Percentiles rank a stretch among this genome's conserved stretches.
phyloP scores from a whole-genome alignment of 2,113 vertebrate genomes.

The Ascaphus truei region DNA sequence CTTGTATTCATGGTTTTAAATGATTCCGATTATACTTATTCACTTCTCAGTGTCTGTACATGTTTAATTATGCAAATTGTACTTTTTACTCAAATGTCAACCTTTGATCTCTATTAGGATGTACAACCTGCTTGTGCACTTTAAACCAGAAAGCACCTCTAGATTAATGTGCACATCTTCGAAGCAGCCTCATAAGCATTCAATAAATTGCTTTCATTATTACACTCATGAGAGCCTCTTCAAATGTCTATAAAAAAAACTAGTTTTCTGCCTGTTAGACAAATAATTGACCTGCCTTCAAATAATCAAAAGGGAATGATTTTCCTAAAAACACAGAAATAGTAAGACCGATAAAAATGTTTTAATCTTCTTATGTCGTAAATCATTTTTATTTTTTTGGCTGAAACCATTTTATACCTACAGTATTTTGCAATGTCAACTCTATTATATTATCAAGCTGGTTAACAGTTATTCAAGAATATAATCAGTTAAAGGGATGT shows the following conservation, averaged over 20 bases:
- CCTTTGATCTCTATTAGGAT: slow-evolving; percentile 60
- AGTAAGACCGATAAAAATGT: background rate
- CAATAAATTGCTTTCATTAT: slow-evolving; percentile 73
- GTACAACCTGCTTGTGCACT: slow-evolving; percentile 70
- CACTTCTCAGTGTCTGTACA: too few species aligned
- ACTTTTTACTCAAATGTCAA: slow-evolving; percentile 46
- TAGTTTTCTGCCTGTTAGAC: slow-evolving; percentile 76
- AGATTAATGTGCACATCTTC: slow-evolving; percentile 75
- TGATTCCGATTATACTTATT: too few species aligned
- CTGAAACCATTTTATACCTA: too few species aligned
- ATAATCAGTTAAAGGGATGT: too few species aligned
- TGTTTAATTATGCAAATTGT: too few species aligned
- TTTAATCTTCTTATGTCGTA: background rate
- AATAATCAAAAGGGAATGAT: slow-evolving; percentile 63
- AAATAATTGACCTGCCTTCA: slow-evolving; percentile 72
- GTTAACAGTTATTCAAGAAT: too few species aligned
- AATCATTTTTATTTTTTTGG: too few species aligned
- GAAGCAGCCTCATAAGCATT: slow-evolving; percentile 72
- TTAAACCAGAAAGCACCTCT: slow-evolving; percentile 69
- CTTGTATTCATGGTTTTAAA: too few species aligned
- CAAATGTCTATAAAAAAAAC: slow-evolving; percentile 70
- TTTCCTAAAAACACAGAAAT: slow-evolving; percentile 17
- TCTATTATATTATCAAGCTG: too few species aligned
- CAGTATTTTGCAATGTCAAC: too few species aligned
- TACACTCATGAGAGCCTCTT: slow-evolving; percentile 73